Evolutionary conservation across 2,797 vertebrate species (phyloP).

Genomic region (Selene dorsalis): DNA sequence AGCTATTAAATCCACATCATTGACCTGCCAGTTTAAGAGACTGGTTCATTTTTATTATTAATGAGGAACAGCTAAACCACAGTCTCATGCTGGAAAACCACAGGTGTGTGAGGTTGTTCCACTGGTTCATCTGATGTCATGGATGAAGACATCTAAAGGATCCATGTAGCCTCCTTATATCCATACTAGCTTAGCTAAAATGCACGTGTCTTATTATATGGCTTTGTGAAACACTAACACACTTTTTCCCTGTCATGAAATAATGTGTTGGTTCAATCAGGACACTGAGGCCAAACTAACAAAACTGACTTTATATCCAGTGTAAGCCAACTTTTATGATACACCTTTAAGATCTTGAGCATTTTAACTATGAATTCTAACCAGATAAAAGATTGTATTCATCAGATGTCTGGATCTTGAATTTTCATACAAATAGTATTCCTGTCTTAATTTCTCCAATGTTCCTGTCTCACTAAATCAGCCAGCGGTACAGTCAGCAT

Average conservation of each 20-base stretch:
- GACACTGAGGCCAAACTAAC: background rate
- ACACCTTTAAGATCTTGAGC: too few relatives aligned
- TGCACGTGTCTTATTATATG: too few relatives aligned
- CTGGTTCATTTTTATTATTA: conserved; percentile 20
- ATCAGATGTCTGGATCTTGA: too few relatives aligned
- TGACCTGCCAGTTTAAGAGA: conserved; percentile 25
- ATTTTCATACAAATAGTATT: background rate
- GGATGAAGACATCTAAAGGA: background rate
- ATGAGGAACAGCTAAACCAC: conserved; percentile 7
- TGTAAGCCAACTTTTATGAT: too few relatives aligned
- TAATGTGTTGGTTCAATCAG: background rate
- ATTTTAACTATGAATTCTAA: too few relatives aligned
- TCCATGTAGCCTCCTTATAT: background rate
- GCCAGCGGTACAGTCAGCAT: conserved; percentile 77
- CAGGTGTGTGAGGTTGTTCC: background rate
- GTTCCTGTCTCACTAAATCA: conserved; percentile 40
- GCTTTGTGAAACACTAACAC: background rate
- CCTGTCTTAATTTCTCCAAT: background rate
- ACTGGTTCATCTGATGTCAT: background rate
- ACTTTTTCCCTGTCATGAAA: too few relatives aligned
- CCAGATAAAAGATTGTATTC: too few relatives aligned
- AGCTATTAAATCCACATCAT: conserved; percentile 33
- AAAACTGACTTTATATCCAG: too few relatives aligned
- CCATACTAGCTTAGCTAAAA: too few relatives aligned
- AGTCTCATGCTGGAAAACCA: background rate